A percentile compares a stretch with the other conserved stretches of the same genome.
phyloP scores from a whole-genome alignment of 2,113 vertebrate species.

The Phoenicopterus ruber region DNA sequence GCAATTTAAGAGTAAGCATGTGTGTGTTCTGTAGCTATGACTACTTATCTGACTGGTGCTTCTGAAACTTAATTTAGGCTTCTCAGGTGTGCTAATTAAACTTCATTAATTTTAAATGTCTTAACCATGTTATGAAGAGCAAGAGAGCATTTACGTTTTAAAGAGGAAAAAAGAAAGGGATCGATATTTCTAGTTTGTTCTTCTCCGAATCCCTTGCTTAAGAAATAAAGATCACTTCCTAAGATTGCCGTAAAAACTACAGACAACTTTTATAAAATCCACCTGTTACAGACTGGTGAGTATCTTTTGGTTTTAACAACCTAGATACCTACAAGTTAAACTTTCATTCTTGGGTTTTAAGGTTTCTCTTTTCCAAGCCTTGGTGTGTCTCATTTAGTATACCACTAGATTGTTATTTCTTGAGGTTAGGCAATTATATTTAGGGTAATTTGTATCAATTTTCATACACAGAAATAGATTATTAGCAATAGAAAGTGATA shows the following conservation, averaged over 20 bases:
- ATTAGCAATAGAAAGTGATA: neutral
- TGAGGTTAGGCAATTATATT: neutral
- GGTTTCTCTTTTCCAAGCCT: neutral
- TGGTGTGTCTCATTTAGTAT: neutral
- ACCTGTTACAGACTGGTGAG: neutral
- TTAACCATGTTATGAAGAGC: neutral
- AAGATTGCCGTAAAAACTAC: neutral
- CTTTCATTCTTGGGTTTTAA: neutral
- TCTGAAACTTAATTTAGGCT: neutral
- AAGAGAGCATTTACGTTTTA: neutral
- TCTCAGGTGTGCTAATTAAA: neutral
- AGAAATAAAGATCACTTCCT: neutral
- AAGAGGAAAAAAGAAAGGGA: fast-evolving
- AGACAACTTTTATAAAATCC: neutral
- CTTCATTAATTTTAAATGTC: neutral
- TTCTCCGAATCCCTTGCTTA: neutral
- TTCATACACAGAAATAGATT: neutral
- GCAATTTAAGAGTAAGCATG: neutral
- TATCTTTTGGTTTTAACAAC: neutral
- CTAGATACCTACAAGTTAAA: neutral
- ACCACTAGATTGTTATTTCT: neutral
- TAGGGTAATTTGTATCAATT: neutral
- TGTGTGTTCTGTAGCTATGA: neutral
- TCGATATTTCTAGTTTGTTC: neutral
- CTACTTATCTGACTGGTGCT: neutral